Conservation (phyloP, 2,797 vertebrate species). For the Chromis chromis region DNA sequence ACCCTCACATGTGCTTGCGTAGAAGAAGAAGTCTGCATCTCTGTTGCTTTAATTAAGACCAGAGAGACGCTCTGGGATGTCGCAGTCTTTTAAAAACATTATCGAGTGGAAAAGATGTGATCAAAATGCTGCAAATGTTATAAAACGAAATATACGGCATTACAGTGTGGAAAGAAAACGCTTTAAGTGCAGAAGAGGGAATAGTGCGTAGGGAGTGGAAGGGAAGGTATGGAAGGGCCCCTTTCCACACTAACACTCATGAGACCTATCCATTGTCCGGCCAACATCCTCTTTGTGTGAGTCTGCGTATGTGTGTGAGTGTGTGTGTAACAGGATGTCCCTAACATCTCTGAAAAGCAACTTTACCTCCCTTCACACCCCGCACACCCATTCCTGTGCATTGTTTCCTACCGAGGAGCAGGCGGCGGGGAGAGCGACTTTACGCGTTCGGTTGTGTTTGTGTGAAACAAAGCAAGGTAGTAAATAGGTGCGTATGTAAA, state of each 20-base stretch:
- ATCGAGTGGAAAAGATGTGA: not conserved
- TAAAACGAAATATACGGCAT: conserved; percentile 20
- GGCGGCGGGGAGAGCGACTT: conserved; percentile 15
- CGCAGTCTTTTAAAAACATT: conserved; percentile 28
- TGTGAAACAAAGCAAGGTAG: conserved; percentile 38
- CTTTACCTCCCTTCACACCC: conserved; percentile 62
- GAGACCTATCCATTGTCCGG: conserved; percentile 80
- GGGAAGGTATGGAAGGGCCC: conserved; percentile 71
- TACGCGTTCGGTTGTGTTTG: not conserved
- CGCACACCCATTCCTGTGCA: conserved; percentile 79
- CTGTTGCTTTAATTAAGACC: conserved; percentile 16
- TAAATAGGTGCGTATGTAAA: conserved; percentile 38
- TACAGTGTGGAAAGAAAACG: conserved; percentile 17
- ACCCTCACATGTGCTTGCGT: conserved; percentile 37
- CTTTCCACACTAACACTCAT: conserved; percentile 71
- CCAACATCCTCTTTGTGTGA: conserved; percentile 75
- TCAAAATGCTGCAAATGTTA: conserved; percentile 9
- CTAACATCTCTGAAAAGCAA: conserved; percentile 78
- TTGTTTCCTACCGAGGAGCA: conserved; percentile 70
- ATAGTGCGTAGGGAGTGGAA: conserved; percentile 56
- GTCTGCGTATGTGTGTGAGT: conserved; percentile 43
- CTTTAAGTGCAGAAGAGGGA: conserved; percentile 48
- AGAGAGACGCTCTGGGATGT: not conserved
- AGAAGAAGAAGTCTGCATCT: conserved; percentile 28
- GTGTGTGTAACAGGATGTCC: conserved; percentile 72